Conservation (phyloP, 2,113 vertebrate genomes). For the Nibea coibor region DNA sequence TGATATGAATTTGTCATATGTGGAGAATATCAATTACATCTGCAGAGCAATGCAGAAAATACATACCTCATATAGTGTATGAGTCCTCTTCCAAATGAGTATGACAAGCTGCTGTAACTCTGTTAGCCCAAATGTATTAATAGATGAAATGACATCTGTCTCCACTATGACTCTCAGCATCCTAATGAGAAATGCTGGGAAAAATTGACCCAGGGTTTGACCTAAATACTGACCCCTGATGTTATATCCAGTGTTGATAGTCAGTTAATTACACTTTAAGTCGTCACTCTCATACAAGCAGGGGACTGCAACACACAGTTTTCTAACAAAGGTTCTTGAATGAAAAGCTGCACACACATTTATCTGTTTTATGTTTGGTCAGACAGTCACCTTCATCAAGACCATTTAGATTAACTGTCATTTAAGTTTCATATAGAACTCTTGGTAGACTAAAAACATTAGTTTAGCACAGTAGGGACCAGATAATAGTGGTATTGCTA, state of each 20-base stretch:
- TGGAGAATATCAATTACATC: background rate
- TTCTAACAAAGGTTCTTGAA: background rate
- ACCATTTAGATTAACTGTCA: background rate
- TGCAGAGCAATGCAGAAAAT: background rate
- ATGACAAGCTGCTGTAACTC: slow-evolving; percentile 4
- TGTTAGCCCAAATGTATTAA: background rate
- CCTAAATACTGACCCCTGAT: background rate
- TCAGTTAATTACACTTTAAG: background rate
- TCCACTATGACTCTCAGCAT: background rate
- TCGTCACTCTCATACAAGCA: background rate
- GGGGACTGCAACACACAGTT: background rate
- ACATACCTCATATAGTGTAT: background rate
- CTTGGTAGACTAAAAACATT: background rate
- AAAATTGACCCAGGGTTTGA: too few species aligned
- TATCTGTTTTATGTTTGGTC: background rate
- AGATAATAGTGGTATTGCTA: too few species aligned
- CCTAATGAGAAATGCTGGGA: background rate
- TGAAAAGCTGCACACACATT: background rate
- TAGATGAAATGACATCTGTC: background rate
- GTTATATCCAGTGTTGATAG: background rate
- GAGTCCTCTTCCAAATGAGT: background rate
- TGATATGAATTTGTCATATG: background rate
- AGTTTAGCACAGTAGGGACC: background rate
- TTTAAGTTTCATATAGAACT: background rate
- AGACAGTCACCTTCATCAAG: background rate